Conservation (phyloP, 2,888 invertebrate species). For the Cheilosia soror region DNA sequence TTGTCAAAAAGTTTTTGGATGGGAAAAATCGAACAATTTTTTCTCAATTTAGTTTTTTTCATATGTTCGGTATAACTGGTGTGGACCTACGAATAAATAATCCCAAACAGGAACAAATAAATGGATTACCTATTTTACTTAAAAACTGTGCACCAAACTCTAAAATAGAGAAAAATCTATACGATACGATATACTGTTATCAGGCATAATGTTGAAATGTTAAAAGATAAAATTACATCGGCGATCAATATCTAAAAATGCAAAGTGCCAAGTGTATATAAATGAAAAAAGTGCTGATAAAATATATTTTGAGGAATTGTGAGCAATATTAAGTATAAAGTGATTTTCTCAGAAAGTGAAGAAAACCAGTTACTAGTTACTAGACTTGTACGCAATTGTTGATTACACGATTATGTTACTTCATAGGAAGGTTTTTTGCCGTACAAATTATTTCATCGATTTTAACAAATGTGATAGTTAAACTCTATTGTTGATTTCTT, state of each 20-base stretch:
- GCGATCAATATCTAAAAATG: conserved; percentile 70
- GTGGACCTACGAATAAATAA: conserved; percentile 24
- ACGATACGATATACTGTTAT: neutral
- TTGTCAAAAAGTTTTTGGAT: conserved; percentile 50
- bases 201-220: neutral
- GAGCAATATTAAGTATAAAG: conserved; percentile 7
- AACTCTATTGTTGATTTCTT: conserved; percentile 18
- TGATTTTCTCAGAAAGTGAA: conserved; percentile 37
- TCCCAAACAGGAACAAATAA: conserved; percentile 11
- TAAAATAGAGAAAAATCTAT: conserved; percentile 22
- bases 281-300: conserved; percentile 25
- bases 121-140: conserved; percentile 12
- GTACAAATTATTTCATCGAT: conserved; percentile 23
- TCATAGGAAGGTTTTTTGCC: neutral
- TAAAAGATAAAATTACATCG: conserved; percentile 45
- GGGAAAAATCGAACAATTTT: conserved; percentile 69
- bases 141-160: conserved; percentile 36
- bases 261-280: conserved; percentile 45
- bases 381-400: conserved; percentile 37
- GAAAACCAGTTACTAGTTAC: conserved; percentile 18
- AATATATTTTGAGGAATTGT: neutral
- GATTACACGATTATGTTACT: conserved; percentile 33
- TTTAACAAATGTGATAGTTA: neutral
- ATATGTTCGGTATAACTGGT: conserved; percentile 37
- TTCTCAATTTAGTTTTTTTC: conserved; percentile 41